Evolutionary conservation across 2,113 vertebrate genomes (phyloP), one percentile per base, ranked within the genome.

Genomic region (Sphyrna mokarran): DNA sequence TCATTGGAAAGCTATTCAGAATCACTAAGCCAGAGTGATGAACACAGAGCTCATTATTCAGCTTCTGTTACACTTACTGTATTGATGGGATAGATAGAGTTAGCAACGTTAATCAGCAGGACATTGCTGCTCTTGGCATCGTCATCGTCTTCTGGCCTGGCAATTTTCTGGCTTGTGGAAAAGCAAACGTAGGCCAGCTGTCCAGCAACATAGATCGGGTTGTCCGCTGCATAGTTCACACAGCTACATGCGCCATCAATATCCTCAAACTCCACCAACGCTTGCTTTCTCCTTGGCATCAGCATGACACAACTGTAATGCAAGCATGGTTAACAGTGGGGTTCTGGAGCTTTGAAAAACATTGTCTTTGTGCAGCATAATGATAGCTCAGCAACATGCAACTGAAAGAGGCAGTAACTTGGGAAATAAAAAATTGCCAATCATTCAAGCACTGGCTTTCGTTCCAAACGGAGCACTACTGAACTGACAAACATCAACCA

Each of bases 161-260:
- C 86, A n/a, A 96, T 96, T 87, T 96, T 96, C 95, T 96, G 95
- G 58, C 95, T 96, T 29, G 95, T 96, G 87, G 95, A 96, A 63
- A 96, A 96, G 43, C 69, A 93, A 61, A 96, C 48, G 22, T 96
- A 96, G 90, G 95, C 95, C 72, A 87, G 95, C 69, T 96, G 95
- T 9, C 95, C 90, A 6, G 85, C 76, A 26, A 96, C 95, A 2
- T 96, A 96, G 48, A 96, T 94, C 2, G 95, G 90, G 29, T 91
- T 91, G 33, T 90, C 90, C 29, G 95, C 86, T 11, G 95, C 86
- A 14, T 96, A 96, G 69, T 90, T 96, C 37, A 96, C 95, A 40
- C 95, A 96, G 90, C 95, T 94, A 43, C 95, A 91, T 0, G 95
- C 86, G 5, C 95, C 90, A 48, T 48, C 95, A 23, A 96, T 90